Evolutionary conservation across 2,888 invertebrate species (phyloP).

Genomic region (Rhogogaster chlorosoma): DNA sequence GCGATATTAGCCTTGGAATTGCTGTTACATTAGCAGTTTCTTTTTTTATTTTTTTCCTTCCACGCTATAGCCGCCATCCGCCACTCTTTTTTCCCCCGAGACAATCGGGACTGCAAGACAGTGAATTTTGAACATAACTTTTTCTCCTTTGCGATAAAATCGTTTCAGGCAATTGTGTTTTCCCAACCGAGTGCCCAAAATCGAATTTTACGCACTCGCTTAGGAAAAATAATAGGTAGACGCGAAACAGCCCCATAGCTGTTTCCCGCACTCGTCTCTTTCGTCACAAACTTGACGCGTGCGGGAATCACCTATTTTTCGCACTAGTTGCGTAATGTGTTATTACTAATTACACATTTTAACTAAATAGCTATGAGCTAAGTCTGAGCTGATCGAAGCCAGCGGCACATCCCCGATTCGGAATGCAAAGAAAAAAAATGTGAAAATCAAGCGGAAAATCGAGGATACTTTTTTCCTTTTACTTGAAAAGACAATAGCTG

Average conservation of each 20-base stretch:
- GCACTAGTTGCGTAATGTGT: no score
- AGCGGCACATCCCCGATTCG: background rate
- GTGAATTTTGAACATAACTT: background rate
- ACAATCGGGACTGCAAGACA: background rate
- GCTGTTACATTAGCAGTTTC: constrained; percentile 6
- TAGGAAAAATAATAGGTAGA: no score
- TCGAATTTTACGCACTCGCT: no score
- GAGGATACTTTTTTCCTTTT: background rate
- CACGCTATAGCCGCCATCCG: background rate
- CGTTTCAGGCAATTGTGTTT: background rate
- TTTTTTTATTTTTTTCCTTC: background rate
- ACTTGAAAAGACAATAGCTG: background rate
- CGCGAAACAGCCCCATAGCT: no score
- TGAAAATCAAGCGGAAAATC: background rate
- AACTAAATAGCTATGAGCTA: background rate
- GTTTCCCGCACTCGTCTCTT: no score
- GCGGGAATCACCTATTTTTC: no score
- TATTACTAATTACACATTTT: no score
- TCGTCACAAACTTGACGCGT: no score
- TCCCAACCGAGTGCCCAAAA: no score
- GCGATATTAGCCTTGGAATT: constrained; percentile 1
- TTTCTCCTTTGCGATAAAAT: background rate
- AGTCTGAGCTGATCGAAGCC: background rate
- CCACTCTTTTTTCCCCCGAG: background rate
- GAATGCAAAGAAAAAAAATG: background rate